A percentile compares a stretch with the other conserved stretches of the same genome.
Conservation (phyloP, 2,113 vertebrate genomes). For the Tetraodon nigroviridis region DNA sequence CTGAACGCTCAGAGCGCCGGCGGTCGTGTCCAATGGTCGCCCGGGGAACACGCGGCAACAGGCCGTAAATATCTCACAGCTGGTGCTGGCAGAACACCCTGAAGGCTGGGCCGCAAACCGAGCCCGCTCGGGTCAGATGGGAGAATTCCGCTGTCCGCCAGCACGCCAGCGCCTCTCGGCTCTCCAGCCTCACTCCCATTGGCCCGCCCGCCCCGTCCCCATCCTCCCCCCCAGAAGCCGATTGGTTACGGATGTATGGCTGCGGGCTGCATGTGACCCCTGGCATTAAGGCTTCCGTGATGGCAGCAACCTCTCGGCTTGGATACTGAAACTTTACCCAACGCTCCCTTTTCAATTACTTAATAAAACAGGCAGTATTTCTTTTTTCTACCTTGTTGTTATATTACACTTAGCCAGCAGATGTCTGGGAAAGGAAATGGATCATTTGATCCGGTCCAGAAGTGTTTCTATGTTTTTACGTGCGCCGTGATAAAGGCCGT, state of each 20-base stretch:
- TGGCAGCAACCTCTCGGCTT: constrained; percentile 3
- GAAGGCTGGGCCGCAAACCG: constrained; percentile 70
- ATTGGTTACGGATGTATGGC: too few relatives aligned
- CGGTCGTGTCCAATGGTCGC: constrained; percentile 53
- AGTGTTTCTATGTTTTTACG: too few relatives aligned
- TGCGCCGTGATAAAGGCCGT: too few relatives aligned
- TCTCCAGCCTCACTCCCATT: constrained; percentile 1
- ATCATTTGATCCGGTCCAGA: too few relatives aligned
- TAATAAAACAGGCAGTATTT: too few relatives aligned
- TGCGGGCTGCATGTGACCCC: constrained; percentile 11
- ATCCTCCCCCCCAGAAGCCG: neutral
- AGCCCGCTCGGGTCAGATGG: constrained; percentile 47
- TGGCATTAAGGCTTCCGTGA: constrained; percentile 29
- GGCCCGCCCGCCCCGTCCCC: neutral
- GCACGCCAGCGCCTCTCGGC: constrained; percentile 10
- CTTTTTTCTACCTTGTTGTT: too few relatives aligned
- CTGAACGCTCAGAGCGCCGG: constrained; percentile 31
- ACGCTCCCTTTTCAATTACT: too few relatives aligned
- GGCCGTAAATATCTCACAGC: constrained; percentile 76
- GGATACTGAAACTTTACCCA: too few relatives aligned
- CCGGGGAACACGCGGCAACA: constrained; percentile 67
- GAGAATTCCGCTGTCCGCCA: constrained; percentile 49
- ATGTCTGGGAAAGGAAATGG: too few relatives aligned
- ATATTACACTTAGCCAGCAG: too few relatives aligned
- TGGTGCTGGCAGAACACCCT: constrained; percentile 72